Conservation (phyloP, 2,113 vertebrate species). For the Phocoena sinus region DNA sequence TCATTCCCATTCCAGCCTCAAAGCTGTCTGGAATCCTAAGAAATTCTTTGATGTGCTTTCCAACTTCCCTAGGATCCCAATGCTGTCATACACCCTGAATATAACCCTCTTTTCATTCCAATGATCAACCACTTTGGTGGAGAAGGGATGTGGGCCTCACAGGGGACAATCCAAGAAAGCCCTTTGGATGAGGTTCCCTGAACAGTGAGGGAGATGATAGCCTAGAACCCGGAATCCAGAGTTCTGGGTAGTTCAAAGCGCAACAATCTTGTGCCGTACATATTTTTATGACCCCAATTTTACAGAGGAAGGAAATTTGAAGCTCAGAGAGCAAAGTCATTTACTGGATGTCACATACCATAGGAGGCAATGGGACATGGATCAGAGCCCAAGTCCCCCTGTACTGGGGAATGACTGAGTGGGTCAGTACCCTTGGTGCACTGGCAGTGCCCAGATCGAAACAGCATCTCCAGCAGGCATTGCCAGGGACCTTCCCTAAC, state of each 20-base stretch:
- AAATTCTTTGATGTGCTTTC: slow-evolving; percentile 83
- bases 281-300: not conserved
- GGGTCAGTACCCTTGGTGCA: not conserved
- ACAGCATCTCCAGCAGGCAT: not conserved
- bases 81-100: slow-evolving; percentile 88
- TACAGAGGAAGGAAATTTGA: not conserved
- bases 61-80: slow-evolving; percentile 87
- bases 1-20: slow-evolving; percentile 85
- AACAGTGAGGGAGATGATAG: not conserved
- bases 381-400: not conserved
- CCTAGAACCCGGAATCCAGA: not conserved
- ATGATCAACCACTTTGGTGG: slow-evolving; percentile 81
- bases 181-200: not conserved
- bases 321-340: not conserved
- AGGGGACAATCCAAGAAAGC: not conserved
- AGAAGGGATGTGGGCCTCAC: slow-evolving; percentile 65
- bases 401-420: not conserved
- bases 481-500: not conserved
- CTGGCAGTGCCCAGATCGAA: not conserved
- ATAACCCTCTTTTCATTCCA: slow-evolving; percentile 87
- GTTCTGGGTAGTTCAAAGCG: not conserved
- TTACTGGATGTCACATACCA: not conserved
- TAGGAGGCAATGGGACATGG: not conserved
- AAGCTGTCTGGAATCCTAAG: slow-evolving; percentile 82
- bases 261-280: not conserved